A percentile compares a stretch with the other conserved stretches of the same genome.
Conservation (phyloP, 2,113 vertebrate species). For the Gallinago paraguaiae region DNA sequence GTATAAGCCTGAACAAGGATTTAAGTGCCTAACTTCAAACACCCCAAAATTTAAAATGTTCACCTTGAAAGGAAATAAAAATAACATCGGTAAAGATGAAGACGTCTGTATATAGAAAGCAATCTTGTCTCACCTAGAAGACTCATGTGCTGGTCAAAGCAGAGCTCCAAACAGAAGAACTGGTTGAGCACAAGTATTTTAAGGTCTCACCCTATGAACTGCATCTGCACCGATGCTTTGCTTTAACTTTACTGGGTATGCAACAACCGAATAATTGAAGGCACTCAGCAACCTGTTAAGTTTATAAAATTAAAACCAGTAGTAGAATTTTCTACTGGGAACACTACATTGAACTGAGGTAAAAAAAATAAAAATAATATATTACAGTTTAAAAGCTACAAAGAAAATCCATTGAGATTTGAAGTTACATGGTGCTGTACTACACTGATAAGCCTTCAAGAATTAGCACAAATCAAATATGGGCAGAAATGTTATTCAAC, state of each 20-base stretch:
- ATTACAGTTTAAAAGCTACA: neutral
- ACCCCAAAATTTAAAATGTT: neutral
- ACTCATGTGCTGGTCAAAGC: neutral
- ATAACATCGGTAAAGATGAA: neutral
- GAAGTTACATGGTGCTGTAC: constrained; percentile 5
- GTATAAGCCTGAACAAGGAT: neutral
- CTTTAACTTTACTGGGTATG: neutral
- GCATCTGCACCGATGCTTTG: fast-evolving
- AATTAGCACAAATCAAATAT: neutral
- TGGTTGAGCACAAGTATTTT: neutral
- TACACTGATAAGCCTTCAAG: constrained; percentile 41
- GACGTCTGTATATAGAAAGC: neutral
- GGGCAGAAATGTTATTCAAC: neutral
- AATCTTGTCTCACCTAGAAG: neutral
- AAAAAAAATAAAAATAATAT: constrained; percentile 35
- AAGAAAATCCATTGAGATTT: neutral
- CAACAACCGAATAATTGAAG: neutral
- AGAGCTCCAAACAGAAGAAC: neutral
- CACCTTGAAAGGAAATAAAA: neutral
- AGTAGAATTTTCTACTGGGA: neutral
- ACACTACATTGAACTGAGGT: neutral
- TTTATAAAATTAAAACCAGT: neutral
- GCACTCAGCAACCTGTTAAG: neutral
- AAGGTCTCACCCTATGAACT: neutral
- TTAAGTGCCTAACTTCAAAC: neutral